A percentile compares a stretch with the other conserved stretches of the same genome.
Evolutionary conservation across 2,888 invertebrate species (phyloP).

Genomic region (Ochropleura leucogaster): DNA sequence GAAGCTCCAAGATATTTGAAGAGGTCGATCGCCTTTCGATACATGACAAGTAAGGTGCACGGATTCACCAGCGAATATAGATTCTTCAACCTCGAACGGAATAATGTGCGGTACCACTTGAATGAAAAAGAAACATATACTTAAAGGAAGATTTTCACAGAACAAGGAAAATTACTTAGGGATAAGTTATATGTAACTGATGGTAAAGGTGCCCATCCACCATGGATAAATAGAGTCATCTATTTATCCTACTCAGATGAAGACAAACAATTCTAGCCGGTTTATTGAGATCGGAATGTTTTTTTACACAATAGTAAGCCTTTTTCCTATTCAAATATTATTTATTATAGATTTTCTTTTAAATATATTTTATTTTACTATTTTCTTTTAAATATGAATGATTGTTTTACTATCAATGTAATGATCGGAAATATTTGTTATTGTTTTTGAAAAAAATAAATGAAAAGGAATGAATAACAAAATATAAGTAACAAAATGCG

Average conservation of each 20-base stretch:
- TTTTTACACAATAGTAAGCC: background rate
- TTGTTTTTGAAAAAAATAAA: conserved; percentile 61
- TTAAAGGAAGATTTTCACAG: conserved; percentile 23
- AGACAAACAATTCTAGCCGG: background rate
- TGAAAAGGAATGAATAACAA: conserved; percentile 55
- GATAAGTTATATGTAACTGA: conserved; percentile 10
- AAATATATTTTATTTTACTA: too few species aligned
- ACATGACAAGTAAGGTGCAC: conserved; percentile 92
- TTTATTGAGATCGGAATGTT: conserved; percentile 5
- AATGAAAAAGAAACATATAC: conserved; percentile 67
- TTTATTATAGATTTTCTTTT: too few species aligned
- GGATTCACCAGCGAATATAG: conserved; percentile 92
- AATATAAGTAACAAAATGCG: conserved; percentile 74
- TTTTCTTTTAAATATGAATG: too few species aligned
- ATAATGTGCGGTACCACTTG: conserved; percentile 92
- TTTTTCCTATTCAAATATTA: background rate
- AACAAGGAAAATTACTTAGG: conserved; percentile 22
- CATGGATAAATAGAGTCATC: too few species aligned
- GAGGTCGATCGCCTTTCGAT: conserved; percentile 93
- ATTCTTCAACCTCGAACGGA: conserved; percentile 92
- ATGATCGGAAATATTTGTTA: background rate
- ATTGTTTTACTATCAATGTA: background rate
- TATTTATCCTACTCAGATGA: conserved; percentile 78
- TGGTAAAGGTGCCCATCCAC: conserved; percentile 80
- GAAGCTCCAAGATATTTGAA: conserved; percentile 93